Percentiles rank a stretch among this genome's conserved stretches.
phyloP scores from a whole-genome alignment of 2,113 vertebrate species.

The Larimichthys polyactis region DNA sequence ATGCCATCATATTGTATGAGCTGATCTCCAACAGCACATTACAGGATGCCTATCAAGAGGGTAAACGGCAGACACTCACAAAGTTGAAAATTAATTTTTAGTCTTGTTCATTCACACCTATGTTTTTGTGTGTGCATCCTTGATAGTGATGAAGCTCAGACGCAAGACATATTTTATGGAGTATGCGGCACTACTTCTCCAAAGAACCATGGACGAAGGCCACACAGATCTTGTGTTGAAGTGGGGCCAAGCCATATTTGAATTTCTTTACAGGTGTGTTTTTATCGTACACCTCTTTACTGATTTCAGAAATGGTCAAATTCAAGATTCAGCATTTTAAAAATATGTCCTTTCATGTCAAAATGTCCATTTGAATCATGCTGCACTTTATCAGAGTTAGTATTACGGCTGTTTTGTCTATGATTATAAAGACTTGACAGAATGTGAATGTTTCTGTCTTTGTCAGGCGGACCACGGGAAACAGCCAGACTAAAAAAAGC shows the following conservation, averaged over 20 bases:
- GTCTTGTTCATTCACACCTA: conserved; percentile 2
- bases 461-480: conserved; percentile 43
- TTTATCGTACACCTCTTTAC: neutral
- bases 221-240: conserved; percentile 82
- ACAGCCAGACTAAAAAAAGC: neutral
- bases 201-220: conserved; percentile 88
- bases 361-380: neutral
- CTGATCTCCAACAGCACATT: conserved; percentile 85
- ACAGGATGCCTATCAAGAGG: conserved; percentile 82
- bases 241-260: conserved; percentile 81
- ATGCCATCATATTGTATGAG: conserved; percentile 84
- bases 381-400: neutral
- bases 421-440: neutral
- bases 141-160: conserved; percentile 91
- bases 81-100: neutral
- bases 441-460: conserved; percentile 23
- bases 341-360: neutral
- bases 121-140: conserved; percentile 41
- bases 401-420: neutral
- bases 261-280: conserved; percentile 85
- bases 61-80: conserved; percentile 72
- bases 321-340: neutral
- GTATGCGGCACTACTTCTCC: conserved; percentile 87
- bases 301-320: neutral
- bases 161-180: conserved; percentile 87